Evolutionary conservation across 2,797 vertebrate genomes (phyloP).

Genomic region (Darevskia mixta): DNA sequence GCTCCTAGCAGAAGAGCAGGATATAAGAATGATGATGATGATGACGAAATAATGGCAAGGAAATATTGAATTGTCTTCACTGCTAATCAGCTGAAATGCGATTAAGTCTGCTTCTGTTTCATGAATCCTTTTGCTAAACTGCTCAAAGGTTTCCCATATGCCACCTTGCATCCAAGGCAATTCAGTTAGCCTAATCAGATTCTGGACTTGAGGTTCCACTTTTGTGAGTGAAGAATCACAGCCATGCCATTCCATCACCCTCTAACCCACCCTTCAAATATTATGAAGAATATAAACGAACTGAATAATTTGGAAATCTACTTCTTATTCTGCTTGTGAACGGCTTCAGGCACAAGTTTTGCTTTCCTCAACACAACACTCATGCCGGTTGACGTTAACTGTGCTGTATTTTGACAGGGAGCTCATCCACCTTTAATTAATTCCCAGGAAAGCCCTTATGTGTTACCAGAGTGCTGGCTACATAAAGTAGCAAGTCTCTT

Average conservation of each 20-base stretch:
- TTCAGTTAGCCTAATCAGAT: not conserved
- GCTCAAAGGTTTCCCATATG: not conserved
- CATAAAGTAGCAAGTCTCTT: not conserved
- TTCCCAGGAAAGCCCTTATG: constrained; percentile 37
- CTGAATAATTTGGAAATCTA: constrained; percentile 16
- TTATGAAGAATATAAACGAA: constrained; percentile 3
- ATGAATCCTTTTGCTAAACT: not conserved
- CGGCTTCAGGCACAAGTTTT: constrained; percentile 35
- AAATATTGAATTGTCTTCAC: not conserved
- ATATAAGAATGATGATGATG: not conserved
- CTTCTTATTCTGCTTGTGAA: constrained; percentile 39
- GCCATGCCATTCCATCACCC: not conserved
- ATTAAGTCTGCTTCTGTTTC: not conserved
- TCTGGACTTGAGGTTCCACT: not conserved
- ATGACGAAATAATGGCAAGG: not conserved
- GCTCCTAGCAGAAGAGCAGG: not conserved
- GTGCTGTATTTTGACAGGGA: constrained; percentile 3
- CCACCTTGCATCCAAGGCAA: not conserved
- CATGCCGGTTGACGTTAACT: not conserved
- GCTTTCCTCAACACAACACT: constrained; percentile 28
- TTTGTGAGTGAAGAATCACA: not conserved
- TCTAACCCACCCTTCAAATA: not conserved
- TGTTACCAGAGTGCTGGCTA: not conserved
- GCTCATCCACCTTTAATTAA: constrained; percentile 39
- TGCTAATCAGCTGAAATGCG: not conserved